A percentile compares a stretch with the other conserved stretches of the same genome.
These are phyloP conservation scores for Tuberolachnus salignus DNA, from an alignment of 2,888 invertebrate genomes.

Conservation along the genomic window DNA sequence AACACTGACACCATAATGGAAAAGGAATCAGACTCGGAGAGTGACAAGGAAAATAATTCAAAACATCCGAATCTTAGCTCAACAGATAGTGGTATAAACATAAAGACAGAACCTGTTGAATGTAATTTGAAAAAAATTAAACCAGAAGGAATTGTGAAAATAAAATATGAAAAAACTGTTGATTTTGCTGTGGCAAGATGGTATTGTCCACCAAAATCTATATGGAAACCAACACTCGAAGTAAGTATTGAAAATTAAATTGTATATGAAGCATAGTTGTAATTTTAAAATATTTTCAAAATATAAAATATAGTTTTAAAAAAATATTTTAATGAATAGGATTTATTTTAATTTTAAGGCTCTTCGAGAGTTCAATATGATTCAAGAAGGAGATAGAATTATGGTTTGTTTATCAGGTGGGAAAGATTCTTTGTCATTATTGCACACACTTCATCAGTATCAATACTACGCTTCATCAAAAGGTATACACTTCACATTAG, in stretches of 20 bases:
- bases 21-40: constrained; percentile 50
- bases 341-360: constrained; percentile 66
- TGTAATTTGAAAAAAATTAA: constrained; percentile 45
- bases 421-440: constrained; percentile 80
- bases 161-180: constrained; percentile 53
- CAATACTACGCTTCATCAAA: constrained; percentile 77
- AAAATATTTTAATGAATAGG: background rate
- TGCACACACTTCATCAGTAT: constrained; percentile 84
- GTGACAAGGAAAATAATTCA: constrained; percentile 44
- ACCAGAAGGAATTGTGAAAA: constrained; percentile 46
- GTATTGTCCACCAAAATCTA: constrained; percentile 78
- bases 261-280: too few relatives aligned
- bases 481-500: constrained; percentile 74
- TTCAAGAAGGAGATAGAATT: constrained; percentile 80
- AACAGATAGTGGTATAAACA: constrained; percentile 78
- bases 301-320: background rate
- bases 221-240: constrained; percentile 82
- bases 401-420: constrained; percentile 85
- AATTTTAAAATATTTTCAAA: background rate
- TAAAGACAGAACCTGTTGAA: constrained; percentile 45
- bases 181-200: constrained; percentile 63
- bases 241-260: constrained; percentile 62
- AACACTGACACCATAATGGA: constrained; percentile 51
- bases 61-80: constrained; percentile 66
- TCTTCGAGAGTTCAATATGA: constrained; percentile 82